phyloP scores from a whole-genome alignment of 92 coral and sea anemone genomes.

The Phenganax stokvisi region DNA sequence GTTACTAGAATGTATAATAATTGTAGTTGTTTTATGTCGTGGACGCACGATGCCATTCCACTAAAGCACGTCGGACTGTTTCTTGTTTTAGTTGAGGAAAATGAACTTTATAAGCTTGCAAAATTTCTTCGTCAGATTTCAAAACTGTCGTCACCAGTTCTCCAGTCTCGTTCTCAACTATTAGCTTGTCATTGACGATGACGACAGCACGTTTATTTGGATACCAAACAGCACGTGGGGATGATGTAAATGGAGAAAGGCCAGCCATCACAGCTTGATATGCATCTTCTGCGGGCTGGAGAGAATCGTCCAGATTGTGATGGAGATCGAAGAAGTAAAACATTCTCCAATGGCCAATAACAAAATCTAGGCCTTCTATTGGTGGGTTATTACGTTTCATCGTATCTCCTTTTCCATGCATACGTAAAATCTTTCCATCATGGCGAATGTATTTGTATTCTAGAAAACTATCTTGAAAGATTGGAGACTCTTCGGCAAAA shows the following conservation, averaged over 20 bases:
- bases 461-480: constrained; percentile 16
- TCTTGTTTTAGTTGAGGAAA: not conserved
- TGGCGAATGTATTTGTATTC: constrained; percentile 24
- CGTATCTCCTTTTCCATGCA: constrained; percentile 31
- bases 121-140: constrained; percentile 3
- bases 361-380: constrained; percentile 18
- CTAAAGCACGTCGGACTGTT: not conserved
- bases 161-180: constrained; percentile 5
- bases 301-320: too few species aligned
- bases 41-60: not conserved
- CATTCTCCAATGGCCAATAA: constrained; percentile 19
- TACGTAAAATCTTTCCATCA: constrained; percentile 16
- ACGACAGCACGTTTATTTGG: constrained; percentile 5
- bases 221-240: constrained; percentile 2
- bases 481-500: constrained; percentile 26
- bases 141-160: not conserved
- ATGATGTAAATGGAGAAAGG: not conserved
- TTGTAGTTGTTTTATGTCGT: too few species aligned
- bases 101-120: not conserved
- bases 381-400: constrained; percentile 22
- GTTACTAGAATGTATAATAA: too few species aligned
- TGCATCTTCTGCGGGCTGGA: too few species aligned
- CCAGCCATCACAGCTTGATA: too few species aligned
- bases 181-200: not conserved
- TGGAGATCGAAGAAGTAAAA: not conserved